Conservation (phyloP, 2,797 vertebrate species). For the Caiman crocodilus region DNA sequence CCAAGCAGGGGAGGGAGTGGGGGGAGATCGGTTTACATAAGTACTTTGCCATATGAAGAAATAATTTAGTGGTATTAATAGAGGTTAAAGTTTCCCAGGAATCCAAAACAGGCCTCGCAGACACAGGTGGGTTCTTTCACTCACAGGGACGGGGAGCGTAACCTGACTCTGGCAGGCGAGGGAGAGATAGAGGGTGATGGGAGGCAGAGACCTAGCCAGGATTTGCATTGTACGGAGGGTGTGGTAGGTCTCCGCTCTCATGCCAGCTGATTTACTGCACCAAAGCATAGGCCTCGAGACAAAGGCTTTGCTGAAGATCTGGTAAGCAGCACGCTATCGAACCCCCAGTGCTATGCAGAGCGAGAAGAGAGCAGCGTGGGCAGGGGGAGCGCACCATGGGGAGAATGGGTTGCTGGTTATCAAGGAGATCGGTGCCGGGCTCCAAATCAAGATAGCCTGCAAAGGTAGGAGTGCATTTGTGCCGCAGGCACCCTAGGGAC, state of each 20-base stretch:
- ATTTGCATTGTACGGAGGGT: constrained; percentile 88
- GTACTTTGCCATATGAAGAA: constrained; percentile 92
- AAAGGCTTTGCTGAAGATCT: neutral
- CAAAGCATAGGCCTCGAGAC: neutral
- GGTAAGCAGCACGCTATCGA: neutral
- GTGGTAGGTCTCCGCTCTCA: constrained; percentile 79
- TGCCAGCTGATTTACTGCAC: constrained; percentile 64
- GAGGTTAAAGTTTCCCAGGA: constrained; percentile 93
- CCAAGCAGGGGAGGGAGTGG: constrained; percentile 18
- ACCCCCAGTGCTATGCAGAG: neutral
- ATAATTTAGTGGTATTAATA: constrained; percentile 95
- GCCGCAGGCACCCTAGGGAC: accelerated
- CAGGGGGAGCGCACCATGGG: neutral
- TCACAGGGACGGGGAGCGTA: constrained; percentile 85
- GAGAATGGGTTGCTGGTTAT: neutral
- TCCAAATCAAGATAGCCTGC: accelerated
- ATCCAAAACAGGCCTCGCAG: constrained; percentile 82
- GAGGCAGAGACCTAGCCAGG: constrained; percentile 90
- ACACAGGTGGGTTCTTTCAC: constrained; percentile 96
- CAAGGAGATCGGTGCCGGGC: accelerated
- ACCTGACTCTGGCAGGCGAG: constrained; percentile 78
- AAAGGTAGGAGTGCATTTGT: neutral
- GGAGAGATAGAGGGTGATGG: constrained; percentile 87
- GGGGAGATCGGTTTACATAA: constrained; percentile 89
- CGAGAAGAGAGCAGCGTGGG: neutral